Evolutionary conservation across 1,140 invertebrate species (phyloP), one percentile per base, ranked within the genome.

Genomic region (Drosophila malerkotliana): DNA sequence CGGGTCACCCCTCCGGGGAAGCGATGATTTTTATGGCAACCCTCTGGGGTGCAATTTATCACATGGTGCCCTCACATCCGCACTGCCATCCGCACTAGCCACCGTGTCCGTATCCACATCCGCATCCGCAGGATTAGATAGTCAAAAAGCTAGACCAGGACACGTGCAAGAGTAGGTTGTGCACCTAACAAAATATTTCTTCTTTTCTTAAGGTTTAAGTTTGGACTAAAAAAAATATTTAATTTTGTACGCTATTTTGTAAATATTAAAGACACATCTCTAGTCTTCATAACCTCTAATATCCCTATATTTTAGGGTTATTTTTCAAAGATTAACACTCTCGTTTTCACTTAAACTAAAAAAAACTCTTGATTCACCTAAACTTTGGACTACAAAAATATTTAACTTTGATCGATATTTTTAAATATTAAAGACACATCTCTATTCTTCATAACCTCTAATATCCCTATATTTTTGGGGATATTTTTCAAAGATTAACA

Each of bases 11-110:
- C 53, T 49, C 18, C 21, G n/a, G 12, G 28, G 26, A 72, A 56
- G 76, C 72, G 85, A 91, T 91, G 89, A 91, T 91, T 78, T 84
- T 89, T 72, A 84, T 91, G 82, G 53, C 71, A 90, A 92, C 81
- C 87, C 90, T 82, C 89, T 75, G 71, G 89, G 80, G 90, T 89
- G 83, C 82, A 82, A 92, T 92, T 91, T 91, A 91, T 91, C 90
- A 92, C 84, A 81, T 90, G 76, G 74, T 68, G 48, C 34, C 41
- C 26, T 47, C 18, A 44, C 62, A 66, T 41, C 15, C 41, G n/a
- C 12, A 49, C 18, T 30, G 15, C 8, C 10, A 49, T 15, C 18
- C 15, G 18, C 26, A 32, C 6, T 10, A 14, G 24, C 28, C 24
- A 4, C 18, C 24, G 24, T 32, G 18, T 47, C 55, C 24, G 44